Evolutionary conservation across 2,797 vertebrate genomes (phyloP).

Genomic region (Poecile montanus): DNA sequence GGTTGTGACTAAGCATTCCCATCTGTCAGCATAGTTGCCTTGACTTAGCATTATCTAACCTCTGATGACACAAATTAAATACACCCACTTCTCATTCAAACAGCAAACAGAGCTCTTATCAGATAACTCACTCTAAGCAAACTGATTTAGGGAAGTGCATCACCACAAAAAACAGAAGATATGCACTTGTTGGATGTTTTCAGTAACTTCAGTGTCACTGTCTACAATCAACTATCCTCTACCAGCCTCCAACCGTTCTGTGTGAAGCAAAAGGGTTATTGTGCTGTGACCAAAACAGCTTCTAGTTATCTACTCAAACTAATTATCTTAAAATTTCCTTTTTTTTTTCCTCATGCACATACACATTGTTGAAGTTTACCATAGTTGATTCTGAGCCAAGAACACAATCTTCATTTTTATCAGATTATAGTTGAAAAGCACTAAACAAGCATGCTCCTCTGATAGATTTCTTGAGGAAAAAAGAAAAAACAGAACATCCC

Average conservation of each 20-base stretch:
- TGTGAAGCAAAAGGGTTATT: not conserved
- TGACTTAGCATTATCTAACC: conserved; percentile 48
- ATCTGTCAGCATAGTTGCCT: conserved; percentile 4
- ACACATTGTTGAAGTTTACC: not conserved
- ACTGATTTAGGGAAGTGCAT: not conserved
- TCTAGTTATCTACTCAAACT: not conserved
- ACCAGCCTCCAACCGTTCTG: not conserved
- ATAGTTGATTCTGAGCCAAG: not conserved
- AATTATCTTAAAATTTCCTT: not conserved
- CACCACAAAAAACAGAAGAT: not conserved
- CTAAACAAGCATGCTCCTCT: not conserved
- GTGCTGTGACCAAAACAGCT: not conserved
- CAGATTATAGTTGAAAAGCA: not conserved
- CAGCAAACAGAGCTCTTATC: not conserved
- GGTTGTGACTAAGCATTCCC: conserved; percentile 30
- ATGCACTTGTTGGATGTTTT: not conserved
- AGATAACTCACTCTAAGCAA: not conserved
- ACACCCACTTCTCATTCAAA: conserved; percentile 25
- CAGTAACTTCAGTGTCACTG: not conserved
- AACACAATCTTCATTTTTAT: not conserved
- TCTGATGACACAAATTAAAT: conserved; percentile 48
- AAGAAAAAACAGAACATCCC: not conserved
- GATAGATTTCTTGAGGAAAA: not conserved
- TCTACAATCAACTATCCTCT: not conserved
- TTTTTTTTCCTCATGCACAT: not conserved